Evolutionary conservation across 1,140 invertebrate species (phyloP).

Genomic region (Sycophila sp.): DNA sequence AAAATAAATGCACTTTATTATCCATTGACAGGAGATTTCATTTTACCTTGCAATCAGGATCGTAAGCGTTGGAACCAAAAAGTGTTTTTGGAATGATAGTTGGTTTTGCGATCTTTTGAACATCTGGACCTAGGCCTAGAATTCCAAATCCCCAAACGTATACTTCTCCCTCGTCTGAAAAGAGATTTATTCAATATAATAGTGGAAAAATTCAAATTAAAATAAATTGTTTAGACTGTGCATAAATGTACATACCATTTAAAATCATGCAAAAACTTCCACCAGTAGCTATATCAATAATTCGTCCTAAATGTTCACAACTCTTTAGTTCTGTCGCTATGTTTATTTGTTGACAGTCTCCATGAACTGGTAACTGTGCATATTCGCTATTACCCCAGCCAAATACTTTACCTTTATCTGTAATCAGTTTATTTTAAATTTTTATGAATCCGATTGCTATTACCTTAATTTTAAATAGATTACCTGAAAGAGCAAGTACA

Average conservation of each 20-base stretch:
- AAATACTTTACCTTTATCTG: constrained; percentile 92
- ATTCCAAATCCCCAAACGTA: constrained; percentile 95
- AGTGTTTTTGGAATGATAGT: constrained; percentile 79
- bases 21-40: background rate
- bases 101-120: constrained; percentile 73
- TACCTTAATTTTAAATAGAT: background rate
- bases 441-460: too few species aligned
- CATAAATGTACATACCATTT: constrained; percentile 72
- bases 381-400: constrained; percentile 98
- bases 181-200: background rate
- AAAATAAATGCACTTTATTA: background rate
- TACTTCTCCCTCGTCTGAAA: constrained; percentile 79
- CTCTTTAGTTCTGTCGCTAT: constrained; percentile 75
- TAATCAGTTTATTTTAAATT: too few species aligned
- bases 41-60: constrained; percentile 73
- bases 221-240: constrained; percentile 29
- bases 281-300: constrained; percentile 84
- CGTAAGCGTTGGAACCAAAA: constrained; percentile 88
- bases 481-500: constrained; percentile 88
- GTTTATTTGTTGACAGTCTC: constrained; percentile 71
- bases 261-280: constrained; percentile 87
- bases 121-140: constrained; percentile 86
- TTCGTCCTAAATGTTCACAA: constrained; percentile 75
- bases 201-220: constrained; percentile 21
- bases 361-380: constrained; percentile 74